Conservation (phyloP, 2,888 invertebrate species). For the Empis livida region DNA sequence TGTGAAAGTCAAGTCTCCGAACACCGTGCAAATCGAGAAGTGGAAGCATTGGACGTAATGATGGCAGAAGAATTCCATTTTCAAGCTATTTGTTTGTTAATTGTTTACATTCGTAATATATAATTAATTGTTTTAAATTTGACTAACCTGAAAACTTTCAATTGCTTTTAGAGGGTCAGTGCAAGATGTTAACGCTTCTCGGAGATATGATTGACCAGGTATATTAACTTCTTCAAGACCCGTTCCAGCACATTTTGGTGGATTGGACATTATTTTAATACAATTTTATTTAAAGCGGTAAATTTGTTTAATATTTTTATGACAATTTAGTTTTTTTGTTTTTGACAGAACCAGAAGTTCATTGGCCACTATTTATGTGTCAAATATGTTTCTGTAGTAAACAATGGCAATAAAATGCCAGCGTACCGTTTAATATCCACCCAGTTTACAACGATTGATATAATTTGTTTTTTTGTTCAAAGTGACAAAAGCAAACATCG, state of each 20-base stretch:
- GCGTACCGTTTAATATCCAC: too few species aligned
- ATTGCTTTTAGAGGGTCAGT: constrained; percentile 96
- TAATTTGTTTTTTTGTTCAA: too few species aligned
- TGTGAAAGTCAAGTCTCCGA: constrained; percentile 85
- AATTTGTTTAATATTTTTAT: too few species aligned
- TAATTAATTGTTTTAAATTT: background rate
- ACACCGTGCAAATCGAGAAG: constrained; percentile 90
- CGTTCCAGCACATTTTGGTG: constrained; percentile 38
- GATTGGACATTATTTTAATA: constrained; percentile 22
- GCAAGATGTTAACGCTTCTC: constrained; percentile 86
- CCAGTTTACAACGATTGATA: too few species aligned
- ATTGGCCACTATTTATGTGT: too few species aligned
- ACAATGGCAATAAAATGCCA: too few species aligned
- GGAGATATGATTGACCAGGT: constrained; percentile 72
- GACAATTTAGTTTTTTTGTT: too few species aligned
- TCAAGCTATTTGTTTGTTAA: constrained; percentile 46
- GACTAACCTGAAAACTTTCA: constrained; percentile 80
- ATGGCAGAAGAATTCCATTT: constrained; percentile 84
- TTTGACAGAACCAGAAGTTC: too few species aligned
- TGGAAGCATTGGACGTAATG: constrained; percentile 87
- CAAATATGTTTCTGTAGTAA: too few species aligned
- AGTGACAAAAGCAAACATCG: too few species aligned
- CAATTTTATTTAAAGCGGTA: background rate
- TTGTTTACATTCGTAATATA: background rate
- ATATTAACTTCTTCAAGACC: constrained; percentile 77